Conservation (phyloP, 2,888 invertebrate genomes). For the Rotaria macrura region DNA sequence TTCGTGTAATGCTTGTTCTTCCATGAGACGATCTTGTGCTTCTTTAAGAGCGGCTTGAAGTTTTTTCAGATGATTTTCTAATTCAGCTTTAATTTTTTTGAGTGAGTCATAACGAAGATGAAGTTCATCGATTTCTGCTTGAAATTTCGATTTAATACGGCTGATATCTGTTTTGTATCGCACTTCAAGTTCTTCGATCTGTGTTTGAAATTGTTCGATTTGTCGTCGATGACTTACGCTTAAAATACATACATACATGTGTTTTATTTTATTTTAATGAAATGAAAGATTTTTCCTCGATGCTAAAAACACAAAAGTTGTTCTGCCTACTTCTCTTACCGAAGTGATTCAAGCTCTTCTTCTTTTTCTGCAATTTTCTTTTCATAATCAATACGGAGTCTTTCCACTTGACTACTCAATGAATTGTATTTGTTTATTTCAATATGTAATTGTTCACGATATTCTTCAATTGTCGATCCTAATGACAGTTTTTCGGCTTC, state of each 20-base stretch:
- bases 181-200: slow-evolving; percentile 28
- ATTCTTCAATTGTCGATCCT: slow-evolving; percentile 26
- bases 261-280: no score
- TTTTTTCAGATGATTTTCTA: slow-evolving; percentile 27
- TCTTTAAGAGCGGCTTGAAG: slow-evolving; percentile 26
- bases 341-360: slow-evolving; percentile 24
- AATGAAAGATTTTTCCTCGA: no score
- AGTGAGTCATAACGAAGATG: slow-evolving; percentile 19
- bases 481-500: slow-evolving; percentile 29
- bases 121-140: slow-evolving; percentile 28
- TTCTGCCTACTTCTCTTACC: neutral
- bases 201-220: slow-evolving; percentile 24
- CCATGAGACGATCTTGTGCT: slow-evolving; percentile 21
- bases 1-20: slow-evolving; percentile 31
- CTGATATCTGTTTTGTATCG: slow-evolving; percentile 26
- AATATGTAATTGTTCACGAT: slow-evolving; percentile 22
- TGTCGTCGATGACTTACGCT: slow-evolving; percentile 26
- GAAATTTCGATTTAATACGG: slow-evolving; percentile 25
- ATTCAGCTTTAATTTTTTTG: slow-evolving; percentile 25
- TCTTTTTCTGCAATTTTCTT: slow-evolving; percentile 31
- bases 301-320: no score
- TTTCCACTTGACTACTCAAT: slow-evolving; percentile 25
- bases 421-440: slow-evolving; percentile 25
- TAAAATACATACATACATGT: no score
- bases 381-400: slow-evolving; percentile 23